Evolutionary conservation across 2,797 vertebrate species (phyloP), one percentile per base, ranked within the genome.

Genomic region (Nyctibius grandis): DNA sequence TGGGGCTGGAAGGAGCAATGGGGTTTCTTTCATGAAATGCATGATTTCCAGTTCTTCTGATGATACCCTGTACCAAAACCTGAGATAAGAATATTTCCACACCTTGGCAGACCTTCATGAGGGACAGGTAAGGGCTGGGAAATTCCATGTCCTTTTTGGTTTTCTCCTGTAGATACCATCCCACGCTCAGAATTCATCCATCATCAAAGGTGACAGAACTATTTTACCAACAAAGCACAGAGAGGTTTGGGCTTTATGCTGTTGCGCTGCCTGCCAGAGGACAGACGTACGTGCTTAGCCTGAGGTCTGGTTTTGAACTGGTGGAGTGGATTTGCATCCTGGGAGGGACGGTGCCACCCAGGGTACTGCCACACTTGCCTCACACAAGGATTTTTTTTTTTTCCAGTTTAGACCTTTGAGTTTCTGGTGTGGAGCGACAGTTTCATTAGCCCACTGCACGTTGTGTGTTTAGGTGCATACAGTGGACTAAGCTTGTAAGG

Each of bases 341-440:
- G 38, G 36, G 28, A 61, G 23, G 44, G 34, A 29, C 34, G 29
- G 33, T 65, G 72, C 29, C 47, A 40, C 44, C 53, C 54, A 2
- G 1, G 40, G n/a, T 7, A 45, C 19, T 10, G 38, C 48, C 70
- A 17, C 2, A 0, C 22, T 73, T 12, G 0, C 20, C 42, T 48
- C 8, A 1, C 33, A 21, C n/a, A n/a, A n/a, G n/a, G n/a, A n/a
- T n/a, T n/a, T n/a, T n/a, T n/a, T n/a, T 3, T 42, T 36, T 48
- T 54, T 20, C 65, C 9, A 1, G 4, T 53, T 70, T 33, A 63
- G 54, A 85, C 11, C 8, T 65, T 65, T 45, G 31, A 23, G 44
- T 33, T 68, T 40, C 47, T 92, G 74, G 38, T 8, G 5, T 4
- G 18, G 53, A 21, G 38, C 29, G 31, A 4, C 36, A 6, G 51